phyloP scores from a whole-genome alignment of 2,113 vertebrate genomes.

The Cromileptes altivelis region DNA sequence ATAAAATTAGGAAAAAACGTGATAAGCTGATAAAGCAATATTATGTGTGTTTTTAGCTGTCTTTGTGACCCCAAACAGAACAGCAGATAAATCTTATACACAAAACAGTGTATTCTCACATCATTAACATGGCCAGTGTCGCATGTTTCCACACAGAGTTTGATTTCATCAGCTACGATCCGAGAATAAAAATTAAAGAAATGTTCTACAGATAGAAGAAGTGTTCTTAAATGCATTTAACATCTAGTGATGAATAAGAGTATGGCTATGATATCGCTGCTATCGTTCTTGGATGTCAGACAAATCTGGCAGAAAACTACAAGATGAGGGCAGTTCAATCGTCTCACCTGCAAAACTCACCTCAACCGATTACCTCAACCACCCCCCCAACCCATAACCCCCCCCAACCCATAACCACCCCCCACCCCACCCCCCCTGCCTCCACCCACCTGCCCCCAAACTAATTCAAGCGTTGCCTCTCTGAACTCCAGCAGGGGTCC shows the following conservation, averaged over 20 bases:
- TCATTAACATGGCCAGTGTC: background rate
- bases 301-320: constrained; percentile 7
- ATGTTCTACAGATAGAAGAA: constrained; percentile 2
- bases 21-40: background rate
- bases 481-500: constrained; percentile 65
- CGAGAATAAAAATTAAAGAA: background rate
- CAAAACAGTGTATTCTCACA: background rate
- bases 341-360: constrained; percentile 50
- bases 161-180: constrained; percentile 4
- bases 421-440: background rate
- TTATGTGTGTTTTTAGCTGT: background rate
- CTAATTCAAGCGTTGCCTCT: constrained; percentile 71
- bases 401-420: constrained; percentile 4
- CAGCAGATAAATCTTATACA: background rate
- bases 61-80: background rate
- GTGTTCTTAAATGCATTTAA: background rate
- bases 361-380: constrained; percentile 34
- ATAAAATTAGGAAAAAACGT: background rate
- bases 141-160: constrained; percentile 4
- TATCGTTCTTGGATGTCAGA: background rate
- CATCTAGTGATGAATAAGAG: background rate
- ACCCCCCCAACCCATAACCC: constrained; percentile 9
- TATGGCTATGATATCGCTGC: background rate
- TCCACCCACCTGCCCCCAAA: constrained; percentile 43
- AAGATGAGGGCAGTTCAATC: constrained; percentile 23